These are phyloP conservation scores for Pyrochroa serraticornis DNA, from an alignment of 2,888 invertebrate genomes.

Conservation along the genomic window DNA sequence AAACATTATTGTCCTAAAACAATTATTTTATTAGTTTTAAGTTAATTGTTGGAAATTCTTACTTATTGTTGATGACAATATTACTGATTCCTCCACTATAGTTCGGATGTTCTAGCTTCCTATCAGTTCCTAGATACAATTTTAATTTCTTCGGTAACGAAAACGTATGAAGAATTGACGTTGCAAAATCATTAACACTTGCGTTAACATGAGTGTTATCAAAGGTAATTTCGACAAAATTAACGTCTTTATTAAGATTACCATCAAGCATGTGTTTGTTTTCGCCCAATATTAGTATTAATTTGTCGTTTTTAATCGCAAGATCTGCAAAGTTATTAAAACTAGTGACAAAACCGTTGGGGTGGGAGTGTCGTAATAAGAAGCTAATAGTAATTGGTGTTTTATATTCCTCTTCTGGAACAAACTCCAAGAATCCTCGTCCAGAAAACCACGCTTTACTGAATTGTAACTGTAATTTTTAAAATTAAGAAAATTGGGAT, in stretches of 20 bases:
- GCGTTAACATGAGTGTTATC: slow-evolving; percentile 3
- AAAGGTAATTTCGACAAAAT: slow-evolving; percentile 31
- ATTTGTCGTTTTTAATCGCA: slow-evolving; percentile 28
- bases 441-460: slow-evolving; percentile 79
- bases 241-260: slow-evolving; percentile 19
- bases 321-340: slow-evolving; percentile 32
- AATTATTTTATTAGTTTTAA: slow-evolving; percentile 1
- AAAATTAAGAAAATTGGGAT: slow-evolving; percentile 4
- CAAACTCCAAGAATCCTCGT: slow-evolving; percentile 81
- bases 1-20: slow-evolving; percentile 62
- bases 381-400: slow-evolving; percentile 29
- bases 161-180: neutral
- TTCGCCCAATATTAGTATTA: slow-evolving; percentile 6
- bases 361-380: slow-evolving; percentile 35
- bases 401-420: slow-evolving; percentile 62
- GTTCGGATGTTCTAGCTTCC: slow-evolving; percentile 26
- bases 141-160: neutral
- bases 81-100: slow-evolving; percentile 84
- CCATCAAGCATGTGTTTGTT: slow-evolving; percentile 4
- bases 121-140: slow-evolving; percentile 22
- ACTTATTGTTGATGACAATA: slow-evolving; percentile 81
- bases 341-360: slow-evolving; percentile 38
- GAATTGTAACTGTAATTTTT: slow-evolving; percentile 45
- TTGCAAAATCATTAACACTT: slow-evolving; percentile 19
- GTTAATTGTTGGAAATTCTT: slow-evolving; percentile 51